Percentiles rank a stretch among this genome's conserved stretches.
Evolutionary conservation across 2,888 invertebrate species (phyloP).

Genomic region (Agonopterix heracliana): DNA sequence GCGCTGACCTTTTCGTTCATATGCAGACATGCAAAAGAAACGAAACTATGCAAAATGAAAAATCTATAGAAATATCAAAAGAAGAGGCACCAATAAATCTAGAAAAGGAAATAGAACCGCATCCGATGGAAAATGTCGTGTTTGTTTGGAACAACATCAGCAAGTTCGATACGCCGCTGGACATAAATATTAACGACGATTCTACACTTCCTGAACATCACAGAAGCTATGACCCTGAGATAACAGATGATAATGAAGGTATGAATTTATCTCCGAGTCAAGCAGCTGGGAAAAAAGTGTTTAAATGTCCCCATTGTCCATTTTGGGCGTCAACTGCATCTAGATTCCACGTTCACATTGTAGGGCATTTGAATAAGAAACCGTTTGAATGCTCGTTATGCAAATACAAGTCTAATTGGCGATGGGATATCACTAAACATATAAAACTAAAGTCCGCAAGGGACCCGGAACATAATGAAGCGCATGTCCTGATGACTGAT

Average conservation of each 20-base stretch:
- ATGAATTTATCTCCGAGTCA: conserved; percentile 78
- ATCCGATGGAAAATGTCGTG: conserved; percentile 88
- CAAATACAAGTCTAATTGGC: conserved; percentile 95
- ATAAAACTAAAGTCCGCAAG: conserved; percentile 92
- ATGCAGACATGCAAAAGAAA: conserved; percentile 81
- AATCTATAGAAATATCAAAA: conserved; percentile 25
- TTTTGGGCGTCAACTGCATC: conserved; percentile 96
- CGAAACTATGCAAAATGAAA: conserved; percentile 42
- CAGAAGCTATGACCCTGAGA: conserved; percentile 52
- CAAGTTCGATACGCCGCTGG: conserved; percentile 59
- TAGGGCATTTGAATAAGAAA: conserved; percentile 93
- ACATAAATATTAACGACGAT: conserved; percentile 65
- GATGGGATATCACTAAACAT: conserved; percentile 98
- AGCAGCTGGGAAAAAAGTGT: conserved; percentile 85
- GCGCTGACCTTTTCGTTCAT: conserved; percentile 85
- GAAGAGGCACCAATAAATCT: conserved; percentile 40
- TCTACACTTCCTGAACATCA: conserved; percentile 55
- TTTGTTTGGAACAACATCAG: conserved; percentile 85
- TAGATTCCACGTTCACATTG: conserved; percentile 94
- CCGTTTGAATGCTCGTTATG: conserved; percentile 97
- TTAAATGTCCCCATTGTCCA: conserved; percentile 93
- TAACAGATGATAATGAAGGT: conserved; percentile 68
- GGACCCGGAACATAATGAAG: conserved; percentile 87
- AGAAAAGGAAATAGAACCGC: conserved; percentile 71
- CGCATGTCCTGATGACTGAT: conserved; percentile 92